Percentiles rank a stretch among this genome's conserved stretches.
phyloP scores from a whole-genome alignment of 1,140 invertebrate species.

The Amyelois transitella region DNA sequence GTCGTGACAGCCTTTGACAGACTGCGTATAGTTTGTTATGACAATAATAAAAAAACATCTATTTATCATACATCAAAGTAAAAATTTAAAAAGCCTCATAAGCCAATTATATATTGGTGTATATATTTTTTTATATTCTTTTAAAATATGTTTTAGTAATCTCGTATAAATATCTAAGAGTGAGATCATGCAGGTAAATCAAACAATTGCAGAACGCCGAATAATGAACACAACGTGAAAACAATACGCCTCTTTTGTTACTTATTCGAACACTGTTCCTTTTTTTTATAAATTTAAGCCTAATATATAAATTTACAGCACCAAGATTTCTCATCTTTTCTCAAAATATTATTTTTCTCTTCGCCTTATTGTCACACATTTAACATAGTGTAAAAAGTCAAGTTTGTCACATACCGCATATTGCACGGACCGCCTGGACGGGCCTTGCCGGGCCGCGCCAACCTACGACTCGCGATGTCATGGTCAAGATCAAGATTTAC shows the following conservation, averaged over 20 bases:
- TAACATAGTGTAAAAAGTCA: conserved; percentile 68
- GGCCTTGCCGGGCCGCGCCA: conserved; percentile 23
- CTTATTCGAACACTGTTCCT: conserved; percentile 67
- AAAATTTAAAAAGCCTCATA: conserved; percentile 66
- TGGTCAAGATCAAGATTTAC: conserved; percentile 19
- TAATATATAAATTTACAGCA: conserved; percentile 75
- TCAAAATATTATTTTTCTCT: conserved; percentile 70
- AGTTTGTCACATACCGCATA: conserved; percentile 62
- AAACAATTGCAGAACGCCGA: conserved; percentile 69
- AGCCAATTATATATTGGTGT: conserved; percentile 70
- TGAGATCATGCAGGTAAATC: conserved; percentile 71
- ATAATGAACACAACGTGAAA: conserved; percentile 71
- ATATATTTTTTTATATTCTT: conserved; percentile 63
- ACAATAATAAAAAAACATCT: conserved; percentile 33
- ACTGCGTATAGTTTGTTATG: too few relatives aligned
- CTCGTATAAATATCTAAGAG: conserved; percentile 72
- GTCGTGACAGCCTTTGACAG: too few relatives aligned
- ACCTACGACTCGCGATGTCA: conserved; percentile 22
- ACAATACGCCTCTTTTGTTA: conserved; percentile 69
- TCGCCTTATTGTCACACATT: conserved; percentile 73
- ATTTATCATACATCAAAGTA: conserved; percentile 50
- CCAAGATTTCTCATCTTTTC: conserved; percentile 71
- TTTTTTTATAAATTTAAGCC: conserved; percentile 72
- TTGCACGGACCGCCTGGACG: conserved; percentile 43
- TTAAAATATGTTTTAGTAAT: conserved; percentile 69